Evolutionary conservation across 2,888 invertebrate species (phyloP), one percentile per base, ranked within the genome.

Genomic region (Macroteleia sp.): DNA sequence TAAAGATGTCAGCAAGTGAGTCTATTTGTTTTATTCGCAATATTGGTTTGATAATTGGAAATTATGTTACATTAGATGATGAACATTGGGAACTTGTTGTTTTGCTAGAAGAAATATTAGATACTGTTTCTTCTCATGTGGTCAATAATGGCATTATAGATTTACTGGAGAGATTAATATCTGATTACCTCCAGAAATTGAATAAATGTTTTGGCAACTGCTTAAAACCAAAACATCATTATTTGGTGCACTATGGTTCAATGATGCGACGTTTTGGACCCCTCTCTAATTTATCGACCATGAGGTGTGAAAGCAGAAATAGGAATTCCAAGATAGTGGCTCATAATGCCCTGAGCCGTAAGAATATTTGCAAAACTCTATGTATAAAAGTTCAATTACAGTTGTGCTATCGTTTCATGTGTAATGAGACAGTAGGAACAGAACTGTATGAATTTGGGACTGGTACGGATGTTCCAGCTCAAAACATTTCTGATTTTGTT

Each of bases 201-300:
- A 22, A 44, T 32, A n/a, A 20, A 25, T 34, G 46, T 9, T 79
- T 75, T 41, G 44, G 64, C n/a, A 20, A 9, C 14, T 75, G 46
- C 46, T 46, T 76, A n/a, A 79, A 71, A 44, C 73, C 67, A 9
- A 76, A 81, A 56, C 75, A 77, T 56, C 80, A 82, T 41, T 71
- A 67, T 6, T 30, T 64, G 20, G 4, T 39, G 6, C 62, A 62
- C 19, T 62, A 62, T 50, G n/a, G 61, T n/a, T n/a, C n/a, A n/a
- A n/a, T n/a, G n/a, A n/a, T n/a, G n/a, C n/a, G n/a, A n/a, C n/a
- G n/a, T n/a, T n/a, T n/a, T n/a, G n/a, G n/a, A n/a, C n/a, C n/a
- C n/a, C n/a, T n/a, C n/a, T n/a, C n/a, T n/a, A n/a, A n/a, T n/a
- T n/a, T n/a, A n/a, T n/a, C n/a, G n/a, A n/a, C n/a, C n/a, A n/a